These are phyloP conservation scores for Epinephelus awoara DNA, from an alignment of 2,797 vertebrate genomes.

Conservation along the genomic window DNA sequence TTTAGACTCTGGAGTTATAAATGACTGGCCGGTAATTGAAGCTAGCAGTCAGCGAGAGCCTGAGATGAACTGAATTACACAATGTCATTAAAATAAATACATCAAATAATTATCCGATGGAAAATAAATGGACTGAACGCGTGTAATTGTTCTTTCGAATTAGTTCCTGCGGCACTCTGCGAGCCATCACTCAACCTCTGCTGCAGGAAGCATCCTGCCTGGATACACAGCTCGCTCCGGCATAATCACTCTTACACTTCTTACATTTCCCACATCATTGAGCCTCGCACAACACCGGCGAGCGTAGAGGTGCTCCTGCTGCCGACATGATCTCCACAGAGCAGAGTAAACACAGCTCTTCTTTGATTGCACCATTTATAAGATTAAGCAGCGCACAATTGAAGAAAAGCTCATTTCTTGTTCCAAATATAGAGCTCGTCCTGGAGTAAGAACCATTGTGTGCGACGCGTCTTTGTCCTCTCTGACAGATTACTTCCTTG, in stretches of 20 bases:
- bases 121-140: conserved; percentile 77
- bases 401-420: conserved; percentile 54
- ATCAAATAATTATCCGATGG: conserved; percentile 79
- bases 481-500: conserved; percentile 77
- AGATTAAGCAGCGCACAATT: conserved; percentile 50
- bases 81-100: conserved; percentile 86
- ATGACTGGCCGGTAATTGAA: conserved; percentile 83
- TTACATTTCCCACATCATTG: conserved; percentile 21
- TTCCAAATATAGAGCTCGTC: conserved; percentile 28
- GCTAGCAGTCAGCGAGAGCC: conserved; percentile 76
- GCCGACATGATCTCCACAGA: background rate
- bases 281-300: background rate
- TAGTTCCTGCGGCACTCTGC: conserved; percentile 43
- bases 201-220: conserved; percentile 11
- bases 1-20: conserved; percentile 79
- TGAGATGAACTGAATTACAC: conserved; percentile 83
- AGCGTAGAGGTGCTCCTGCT: conserved; percentile 10
- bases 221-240: background rate
- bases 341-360: conserved; percentile 31
- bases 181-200: conserved; percentile 23
- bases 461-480: conserved; percentile 63
- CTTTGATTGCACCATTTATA: conserved; percentile 27
- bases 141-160: conserved; percentile 75
- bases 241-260: conserved; percentile 15
- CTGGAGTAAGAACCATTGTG: conserved; percentile 33